Evolutionary conservation across 2,797 vertebrate species (phyloP).

Genomic region (Macropodus opercularis): DNA sequence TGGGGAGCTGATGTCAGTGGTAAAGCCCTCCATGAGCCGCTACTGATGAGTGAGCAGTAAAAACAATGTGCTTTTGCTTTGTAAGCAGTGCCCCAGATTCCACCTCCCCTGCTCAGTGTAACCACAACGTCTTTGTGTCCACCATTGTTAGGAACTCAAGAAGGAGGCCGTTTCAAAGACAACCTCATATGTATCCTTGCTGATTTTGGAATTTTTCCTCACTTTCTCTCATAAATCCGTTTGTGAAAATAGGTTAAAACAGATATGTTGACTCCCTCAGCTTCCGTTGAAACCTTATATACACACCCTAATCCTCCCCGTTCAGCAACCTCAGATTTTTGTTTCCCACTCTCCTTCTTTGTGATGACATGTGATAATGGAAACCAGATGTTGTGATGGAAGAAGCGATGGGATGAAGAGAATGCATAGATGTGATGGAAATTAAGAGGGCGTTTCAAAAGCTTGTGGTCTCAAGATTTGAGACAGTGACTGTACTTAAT

Average conservation of each 20-base stretch:
- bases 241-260: too few species aligned
- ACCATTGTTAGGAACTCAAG: slow-evolving; percentile 44
- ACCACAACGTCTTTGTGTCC: slow-evolving; percentile 71
- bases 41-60: slow-evolving; percentile 65
- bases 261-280: slow-evolving; percentile 34
- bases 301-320: slow-evolving; percentile 35
- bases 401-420: slow-evolving; percentile 19
- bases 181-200: slow-evolving; percentile 71
- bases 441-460: not conserved
- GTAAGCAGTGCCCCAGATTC: slow-evolving; percentile 52
- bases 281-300: slow-evolving; percentile 40
- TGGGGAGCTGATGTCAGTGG: slow-evolving; percentile 19
- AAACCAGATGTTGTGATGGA: slow-evolving; percentile 73
- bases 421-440: slow-evolving; percentile 27
- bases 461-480: slow-evolving; percentile 19
- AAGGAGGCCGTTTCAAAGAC: slow-evolving; percentile 60
- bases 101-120: slow-evolving; percentile 29
- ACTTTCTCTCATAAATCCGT: not conserved
- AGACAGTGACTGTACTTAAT: slow-evolving; percentile 36
- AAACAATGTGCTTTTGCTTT: slow-evolving; percentile 67
- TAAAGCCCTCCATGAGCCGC: slow-evolving; percentile 19
- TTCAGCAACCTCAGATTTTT: slow-evolving; percentile 3
- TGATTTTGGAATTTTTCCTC: slow-evolving; percentile 45
- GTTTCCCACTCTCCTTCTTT: slow-evolving; percentile 22
- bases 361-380: slow-evolving; percentile 75